Evolutionary conservation across 2,888 invertebrate species (phyloP).

Genomic region (Drosophila colorata): DNA sequence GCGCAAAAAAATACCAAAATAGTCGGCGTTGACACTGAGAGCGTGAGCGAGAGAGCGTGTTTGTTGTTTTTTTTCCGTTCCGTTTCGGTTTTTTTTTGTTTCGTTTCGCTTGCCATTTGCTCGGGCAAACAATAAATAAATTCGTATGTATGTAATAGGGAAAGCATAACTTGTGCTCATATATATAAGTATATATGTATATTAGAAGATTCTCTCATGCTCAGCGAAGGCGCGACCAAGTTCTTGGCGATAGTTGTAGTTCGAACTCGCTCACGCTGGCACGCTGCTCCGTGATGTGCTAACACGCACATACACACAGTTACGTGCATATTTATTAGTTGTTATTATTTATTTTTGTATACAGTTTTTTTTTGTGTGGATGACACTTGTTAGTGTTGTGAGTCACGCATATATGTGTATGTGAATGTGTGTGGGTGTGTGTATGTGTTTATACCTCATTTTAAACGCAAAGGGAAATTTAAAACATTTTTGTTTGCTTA

Average conservation of each 20-base stretch:
- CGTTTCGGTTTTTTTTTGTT: background rate
- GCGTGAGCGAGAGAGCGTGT: conserved; percentile 24
- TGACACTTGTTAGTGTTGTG: conserved; percentile 60
- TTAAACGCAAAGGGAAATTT: conserved; percentile 40
- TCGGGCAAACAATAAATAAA: conserved; percentile 68
- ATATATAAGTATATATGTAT: conserved; percentile 27
- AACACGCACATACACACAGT: conserved; percentile 1
- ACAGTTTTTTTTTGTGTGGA: conserved; percentile 26
- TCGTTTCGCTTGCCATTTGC: conserved; percentile 46
- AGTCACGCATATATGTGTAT: conserved; percentile 38
- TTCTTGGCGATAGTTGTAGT: conserved; percentile 61
- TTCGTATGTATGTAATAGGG: conserved; percentile 47
- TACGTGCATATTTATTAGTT: conserved; percentile 42
- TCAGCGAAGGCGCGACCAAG: conserved; percentile 38
- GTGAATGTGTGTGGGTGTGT: conserved; percentile 15
- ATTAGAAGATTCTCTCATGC: conserved; percentile 68
- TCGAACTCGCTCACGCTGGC: conserved; percentile 60
- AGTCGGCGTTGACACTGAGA: conserved; percentile 63
- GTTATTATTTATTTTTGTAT: conserved; percentile 50
- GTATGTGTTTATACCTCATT: conserved; percentile 30
- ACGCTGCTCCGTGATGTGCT: conserved; percentile 33
- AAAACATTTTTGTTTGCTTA: conserved; percentile 48
- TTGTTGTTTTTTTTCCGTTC: conserved; percentile 35
- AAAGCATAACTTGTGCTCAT: conserved; percentile 47
- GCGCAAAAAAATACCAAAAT: conserved; percentile 68